Evolutionary conservation across 2,113 vertebrate genomes (phyloP).

Genomic region (Myotis davidii): DNA sequence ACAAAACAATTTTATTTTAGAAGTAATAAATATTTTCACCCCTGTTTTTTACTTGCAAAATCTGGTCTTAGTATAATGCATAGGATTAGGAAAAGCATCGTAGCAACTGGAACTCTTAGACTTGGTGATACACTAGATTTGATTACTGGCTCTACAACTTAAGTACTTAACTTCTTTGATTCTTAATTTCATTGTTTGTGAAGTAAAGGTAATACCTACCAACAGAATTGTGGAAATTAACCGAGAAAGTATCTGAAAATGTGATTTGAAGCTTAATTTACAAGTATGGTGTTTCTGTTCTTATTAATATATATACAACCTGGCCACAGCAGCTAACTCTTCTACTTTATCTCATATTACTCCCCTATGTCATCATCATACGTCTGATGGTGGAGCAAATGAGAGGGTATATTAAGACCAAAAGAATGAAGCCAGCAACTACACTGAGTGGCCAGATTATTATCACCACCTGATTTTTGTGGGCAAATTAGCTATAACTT

Average conservation of each 20-base stretch:
- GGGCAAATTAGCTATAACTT: no score
- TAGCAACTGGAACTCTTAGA: not conserved
- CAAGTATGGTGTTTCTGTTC: not conserved
- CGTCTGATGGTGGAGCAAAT: not conserved
- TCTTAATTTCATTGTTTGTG: slow-evolving; percentile 43
- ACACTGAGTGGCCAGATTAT: no score
- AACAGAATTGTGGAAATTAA: not conserved
- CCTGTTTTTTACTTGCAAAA: slow-evolving; percentile 16
- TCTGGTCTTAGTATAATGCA: not conserved
- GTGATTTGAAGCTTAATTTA: slow-evolving; percentile 11
- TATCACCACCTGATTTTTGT: no score
- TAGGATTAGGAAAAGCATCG: not conserved
- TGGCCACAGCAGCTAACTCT: not conserved
- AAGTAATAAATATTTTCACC: not conserved
- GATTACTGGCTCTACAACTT: not conserved
- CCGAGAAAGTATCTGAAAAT: not conserved
- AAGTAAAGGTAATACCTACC: slow-evolving; percentile 9
- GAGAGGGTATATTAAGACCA: not conserved
- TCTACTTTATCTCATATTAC: slow-evolving; percentile 33
- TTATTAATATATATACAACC: not conserved
- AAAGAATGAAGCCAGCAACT: not conserved
- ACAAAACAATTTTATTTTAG: not conserved
- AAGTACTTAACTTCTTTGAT: slow-evolving; percentile 20
- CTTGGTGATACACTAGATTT: not conserved
- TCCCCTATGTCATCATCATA: not conserved